These are phyloP conservation scores for Arnoldichthys spilopterus DNA, from an alignment of 2,797 vertebrate genomes.

Conservation along the genomic window DNA sequence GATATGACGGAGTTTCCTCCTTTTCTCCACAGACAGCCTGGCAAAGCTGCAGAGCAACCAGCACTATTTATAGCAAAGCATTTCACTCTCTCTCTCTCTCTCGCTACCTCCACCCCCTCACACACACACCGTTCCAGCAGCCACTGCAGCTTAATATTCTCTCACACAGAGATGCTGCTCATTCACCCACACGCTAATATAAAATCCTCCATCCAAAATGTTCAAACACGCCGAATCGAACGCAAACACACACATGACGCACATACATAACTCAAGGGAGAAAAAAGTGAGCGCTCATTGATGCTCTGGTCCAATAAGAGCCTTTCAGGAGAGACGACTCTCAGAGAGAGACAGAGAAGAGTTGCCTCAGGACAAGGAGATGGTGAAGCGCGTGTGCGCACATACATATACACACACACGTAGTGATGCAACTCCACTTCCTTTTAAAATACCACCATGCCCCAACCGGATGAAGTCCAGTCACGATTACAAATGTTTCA, in stretches of 20 bases:
- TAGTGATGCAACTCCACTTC: constrained; percentile 41
- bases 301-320: constrained; percentile 39
- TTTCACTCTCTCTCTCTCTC: constrained; percentile 35
- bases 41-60: constrained; percentile 46
- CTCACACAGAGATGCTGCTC: constrained; percentile 12
- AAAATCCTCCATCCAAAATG: constrained; percentile 1
- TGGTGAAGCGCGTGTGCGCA: constrained; percentile 39
- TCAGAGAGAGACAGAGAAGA: constrained; percentile 36
- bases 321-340: constrained; percentile 47
- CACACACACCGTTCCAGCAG: constrained; percentile 18
- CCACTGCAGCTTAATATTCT: constrained; percentile 28
- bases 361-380: constrained; percentile 44
- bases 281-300: constrained; percentile 36
- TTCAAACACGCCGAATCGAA: not conserved
- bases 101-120: constrained; percentile 43
- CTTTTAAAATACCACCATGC: constrained; percentile 37
- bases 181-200: constrained; percentile 13
- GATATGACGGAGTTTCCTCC: constrained; percentile 43
- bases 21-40: constrained; percentile 18
- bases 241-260: constrained; percentile 28
- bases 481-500: not conserved
- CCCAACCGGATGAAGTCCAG: not conserved
- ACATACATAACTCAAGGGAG: constrained; percentile 1
- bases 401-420: constrained; percentile 37
- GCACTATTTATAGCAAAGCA: constrained; percentile 47